A percentile compares a stretch with the other conserved stretches of the same genome.
These are phyloP conservation scores for Lamprotornis superbus DNA, from an alignment of 2,113 vertebrate species.

Conservation along the genomic window DNA sequence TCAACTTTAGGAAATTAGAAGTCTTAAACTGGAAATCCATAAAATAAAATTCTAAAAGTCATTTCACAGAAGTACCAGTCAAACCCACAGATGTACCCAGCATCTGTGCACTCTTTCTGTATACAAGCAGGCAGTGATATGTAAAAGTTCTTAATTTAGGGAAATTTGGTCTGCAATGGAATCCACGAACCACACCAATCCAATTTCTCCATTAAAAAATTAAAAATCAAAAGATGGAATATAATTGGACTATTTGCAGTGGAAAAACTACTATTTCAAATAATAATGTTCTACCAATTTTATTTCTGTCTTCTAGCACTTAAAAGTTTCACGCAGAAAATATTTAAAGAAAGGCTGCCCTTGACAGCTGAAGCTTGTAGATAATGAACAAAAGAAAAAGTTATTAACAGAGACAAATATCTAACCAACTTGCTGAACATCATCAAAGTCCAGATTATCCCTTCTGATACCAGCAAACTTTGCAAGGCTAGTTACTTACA, in stretches of 20 bases:
- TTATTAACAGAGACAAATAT: not conserved
- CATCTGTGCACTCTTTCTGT: not conserved
- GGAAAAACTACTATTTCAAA: conserved; percentile 24
- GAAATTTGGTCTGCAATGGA: not conserved
- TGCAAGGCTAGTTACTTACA: conserved; percentile 80
- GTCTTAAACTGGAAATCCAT: not conserved
- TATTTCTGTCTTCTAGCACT: not conserved
- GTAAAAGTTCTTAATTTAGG: not conserved
- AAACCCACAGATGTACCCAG: not conserved
- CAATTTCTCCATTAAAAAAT: not conserved
- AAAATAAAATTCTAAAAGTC: not conserved
- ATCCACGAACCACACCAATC: not conserved
- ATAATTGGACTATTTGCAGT: not conserved
- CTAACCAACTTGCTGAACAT: not conserved
- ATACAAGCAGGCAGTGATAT: not conserved
- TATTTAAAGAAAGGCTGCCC: not conserved
- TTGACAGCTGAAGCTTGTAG: not conserved
- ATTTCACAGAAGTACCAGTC: not conserved
- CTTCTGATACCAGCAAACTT: not conserved
- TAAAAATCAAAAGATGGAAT: not conserved
- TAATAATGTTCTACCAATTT: not conserved
- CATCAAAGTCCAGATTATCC: not conserved
- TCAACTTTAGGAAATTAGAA: not conserved
- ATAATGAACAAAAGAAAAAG: conserved; percentile 19
- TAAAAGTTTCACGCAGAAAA: not conserved